Evolutionary conservation across 2,113 vertebrate species (phyloP).

Genomic region (Osmerus mordax): DNA sequence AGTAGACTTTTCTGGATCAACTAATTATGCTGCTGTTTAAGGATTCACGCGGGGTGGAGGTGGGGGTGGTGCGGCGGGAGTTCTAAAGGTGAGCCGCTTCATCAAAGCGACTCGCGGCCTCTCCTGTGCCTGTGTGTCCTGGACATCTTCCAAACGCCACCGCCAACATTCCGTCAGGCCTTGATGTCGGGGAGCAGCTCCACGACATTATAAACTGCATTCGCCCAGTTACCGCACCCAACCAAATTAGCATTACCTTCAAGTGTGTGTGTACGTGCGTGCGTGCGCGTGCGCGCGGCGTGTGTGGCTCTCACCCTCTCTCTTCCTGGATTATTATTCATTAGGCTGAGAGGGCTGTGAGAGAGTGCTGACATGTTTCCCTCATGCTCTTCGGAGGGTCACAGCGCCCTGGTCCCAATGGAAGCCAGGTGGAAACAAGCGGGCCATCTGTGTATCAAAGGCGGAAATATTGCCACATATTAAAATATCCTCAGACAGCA

Average conservation of each 20-base stretch:
- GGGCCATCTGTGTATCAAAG: constrained; percentile 51
- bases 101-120: constrained; percentile 40
- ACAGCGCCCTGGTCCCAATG: constrained; percentile 42
- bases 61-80: not conserved
- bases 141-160: constrained; percentile 38
- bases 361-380: constrained; percentile 63
- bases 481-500: constrained; percentile 1
- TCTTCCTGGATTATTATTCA: constrained; percentile 33
- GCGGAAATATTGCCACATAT: constrained; percentile 1
- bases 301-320: not conserved
- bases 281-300: not conserved
- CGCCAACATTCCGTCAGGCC: constrained; percentile 29
- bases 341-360: constrained; percentile 13
- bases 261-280: constrained; percentile 2
- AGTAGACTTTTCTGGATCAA: constrained; percentile 13
- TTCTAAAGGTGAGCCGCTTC: constrained; percentile 48
- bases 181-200: constrained; percentile 21
- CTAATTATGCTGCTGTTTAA: constrained; percentile 16
- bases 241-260: constrained; percentile 46
- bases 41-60: not conserved
- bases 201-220: constrained; percentile 5
- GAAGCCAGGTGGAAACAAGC: constrained; percentile 61
- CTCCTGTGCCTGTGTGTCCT: constrained; percentile 11
- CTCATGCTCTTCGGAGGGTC: constrained; percentile 26
- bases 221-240: not conserved